Evolutionary conservation across 2,888 invertebrate species (phyloP).

Genomic region (Sinhomidia bicolor): DNA sequence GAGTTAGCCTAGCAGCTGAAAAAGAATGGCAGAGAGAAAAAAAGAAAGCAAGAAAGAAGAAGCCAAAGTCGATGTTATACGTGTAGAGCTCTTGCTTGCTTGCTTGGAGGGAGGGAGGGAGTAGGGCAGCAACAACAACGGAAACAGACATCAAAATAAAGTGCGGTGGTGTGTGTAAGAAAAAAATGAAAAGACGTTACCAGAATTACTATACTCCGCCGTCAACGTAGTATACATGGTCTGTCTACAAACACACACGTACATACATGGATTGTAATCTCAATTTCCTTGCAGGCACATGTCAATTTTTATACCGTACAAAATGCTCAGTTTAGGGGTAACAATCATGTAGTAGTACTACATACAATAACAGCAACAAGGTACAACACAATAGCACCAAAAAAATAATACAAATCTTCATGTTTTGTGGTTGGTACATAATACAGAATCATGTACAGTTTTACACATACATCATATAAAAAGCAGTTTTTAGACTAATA

Average conservation of each 20-base stretch:
- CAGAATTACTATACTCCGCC: slow-evolving; percentile 13
- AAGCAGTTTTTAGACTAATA: background rate
- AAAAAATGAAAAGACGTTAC: slow-evolving; percentile 42
- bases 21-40: too few species aligned
- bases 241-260: slow-evolving; percentile 28
- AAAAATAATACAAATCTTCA: too few species aligned
- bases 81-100: too few species aligned
- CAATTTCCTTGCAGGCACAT: slow-evolving; percentile 57
- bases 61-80: too few species aligned
- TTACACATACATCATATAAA: background rate
- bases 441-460: background rate
- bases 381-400: background rate
- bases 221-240: background rate
- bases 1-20: too few species aligned
- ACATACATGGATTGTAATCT: slow-evolving; percentile 47
- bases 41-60: background rate
- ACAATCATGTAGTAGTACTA: background rate
- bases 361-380: slow-evolving; percentile 6
- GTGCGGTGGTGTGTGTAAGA: slow-evolving; percentile 19
- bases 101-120: background rate
- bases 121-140: slow-evolving; percentile 31
- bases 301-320: slow-evolving; percentile 55
- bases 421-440: too few species aligned
- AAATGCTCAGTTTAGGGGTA: slow-evolving; percentile 26
- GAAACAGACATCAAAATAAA: slow-evolving; percentile 62